phyloP scores from a whole-genome alignment of 1,140 invertebrate genomes.

The Macrobrachium nipponense region DNA sequence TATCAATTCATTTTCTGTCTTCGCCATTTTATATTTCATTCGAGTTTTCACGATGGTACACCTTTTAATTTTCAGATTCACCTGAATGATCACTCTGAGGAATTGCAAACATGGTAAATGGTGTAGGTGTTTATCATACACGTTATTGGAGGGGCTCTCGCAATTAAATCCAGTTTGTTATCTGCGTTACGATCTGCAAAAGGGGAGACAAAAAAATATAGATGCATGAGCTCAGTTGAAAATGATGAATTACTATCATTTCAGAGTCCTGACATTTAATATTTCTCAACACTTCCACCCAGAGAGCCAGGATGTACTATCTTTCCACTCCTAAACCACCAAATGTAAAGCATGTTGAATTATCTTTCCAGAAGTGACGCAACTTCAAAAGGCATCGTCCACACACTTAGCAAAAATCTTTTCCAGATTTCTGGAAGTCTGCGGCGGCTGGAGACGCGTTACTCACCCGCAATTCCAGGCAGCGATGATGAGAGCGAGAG shows the following conservation, averaged over 20 bases:
- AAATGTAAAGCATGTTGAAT: background rate
- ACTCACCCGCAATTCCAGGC: background rate
- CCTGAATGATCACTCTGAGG: background rate
- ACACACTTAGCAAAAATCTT: constrained; percentile 1
- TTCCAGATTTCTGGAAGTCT: background rate
- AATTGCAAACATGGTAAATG: background rate
- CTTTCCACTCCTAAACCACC: background rate
- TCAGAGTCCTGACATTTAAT: too few relatives aligned
- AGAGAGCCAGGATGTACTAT: too few relatives aligned
- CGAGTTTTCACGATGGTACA: background rate
- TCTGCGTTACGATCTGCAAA: too few relatives aligned
- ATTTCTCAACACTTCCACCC: too few relatives aligned
- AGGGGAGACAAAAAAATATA: too few relatives aligned
- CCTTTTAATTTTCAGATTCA: background rate
- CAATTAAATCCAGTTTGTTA: too few relatives aligned
- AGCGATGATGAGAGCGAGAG: constrained; percentile 10
- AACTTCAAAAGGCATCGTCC: background rate
- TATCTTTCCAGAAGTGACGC: background rate
- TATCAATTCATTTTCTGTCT: constrained; percentile 20
- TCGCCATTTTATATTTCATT: constrained; percentile 20
- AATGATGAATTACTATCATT: too few relatives aligned
- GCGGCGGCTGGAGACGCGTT: background rate
- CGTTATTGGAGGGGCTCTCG: too few relatives aligned
- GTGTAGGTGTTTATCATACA: too few relatives aligned
- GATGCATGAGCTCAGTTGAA: too few relatives aligned